Conservation (phyloP, 2,797 vertebrate genomes). For the Manis pentadactyla region DNA sequence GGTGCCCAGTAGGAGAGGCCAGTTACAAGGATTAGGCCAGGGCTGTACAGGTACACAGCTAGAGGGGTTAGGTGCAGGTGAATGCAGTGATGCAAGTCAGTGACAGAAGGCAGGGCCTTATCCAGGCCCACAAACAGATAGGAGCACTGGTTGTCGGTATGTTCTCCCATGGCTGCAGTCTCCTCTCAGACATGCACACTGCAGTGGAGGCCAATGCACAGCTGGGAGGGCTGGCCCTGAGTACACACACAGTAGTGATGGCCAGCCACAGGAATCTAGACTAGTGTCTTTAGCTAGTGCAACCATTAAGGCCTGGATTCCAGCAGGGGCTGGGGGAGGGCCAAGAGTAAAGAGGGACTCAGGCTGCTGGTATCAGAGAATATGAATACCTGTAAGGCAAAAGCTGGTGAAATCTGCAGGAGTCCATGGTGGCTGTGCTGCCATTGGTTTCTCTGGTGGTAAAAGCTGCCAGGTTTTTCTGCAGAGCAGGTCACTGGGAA, state of each 20-base stretch:
- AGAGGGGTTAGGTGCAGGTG: background rate
- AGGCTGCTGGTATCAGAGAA: background rate
- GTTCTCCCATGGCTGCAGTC: background rate
- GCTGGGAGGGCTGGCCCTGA: background rate
- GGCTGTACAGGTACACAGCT: background rate
- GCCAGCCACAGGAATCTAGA: background rate
- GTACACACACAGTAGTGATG: accelerated
- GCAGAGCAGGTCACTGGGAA: background rate
- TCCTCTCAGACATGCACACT: background rate
- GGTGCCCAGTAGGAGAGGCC: background rate
- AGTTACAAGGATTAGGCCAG: background rate
- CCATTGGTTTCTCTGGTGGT: background rate
- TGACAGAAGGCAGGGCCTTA: background rate
- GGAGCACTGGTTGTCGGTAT: background rate
- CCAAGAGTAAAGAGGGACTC: background rate
- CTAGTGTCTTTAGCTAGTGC: background rate
- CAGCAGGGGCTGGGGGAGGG: background rate
- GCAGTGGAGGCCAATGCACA: background rate
- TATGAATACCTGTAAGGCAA: background rate
- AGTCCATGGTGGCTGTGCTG: background rate
- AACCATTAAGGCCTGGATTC: background rate
- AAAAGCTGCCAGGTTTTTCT: background rate
- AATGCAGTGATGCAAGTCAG: background rate
- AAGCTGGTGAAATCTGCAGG: background rate
- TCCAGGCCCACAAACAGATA: background rate